These are phyloP conservation scores for Muntiacus muntjak DNA, from an alignment of 2,113 vertebrate genomes.

Conservation along the genomic window DNA sequence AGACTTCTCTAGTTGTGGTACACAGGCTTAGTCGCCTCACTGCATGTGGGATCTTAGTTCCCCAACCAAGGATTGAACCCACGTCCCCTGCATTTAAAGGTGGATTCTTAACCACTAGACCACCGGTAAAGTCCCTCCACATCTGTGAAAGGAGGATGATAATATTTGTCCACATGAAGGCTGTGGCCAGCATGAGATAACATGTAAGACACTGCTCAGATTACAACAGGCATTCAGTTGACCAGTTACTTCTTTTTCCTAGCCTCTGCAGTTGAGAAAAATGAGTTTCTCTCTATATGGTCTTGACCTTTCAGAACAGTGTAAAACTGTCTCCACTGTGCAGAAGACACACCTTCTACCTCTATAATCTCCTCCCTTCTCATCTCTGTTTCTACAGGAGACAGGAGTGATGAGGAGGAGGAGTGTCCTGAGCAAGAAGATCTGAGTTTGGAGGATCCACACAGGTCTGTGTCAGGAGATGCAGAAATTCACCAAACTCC, in stretches of 20 bases:
- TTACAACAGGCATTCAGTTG: neutral
- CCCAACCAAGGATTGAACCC: neutral
- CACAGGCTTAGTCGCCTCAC: neutral
- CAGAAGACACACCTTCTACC: neutral
- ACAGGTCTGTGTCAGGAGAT: constrained; percentile 19
- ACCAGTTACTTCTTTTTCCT: neutral
- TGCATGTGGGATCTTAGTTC: neutral
- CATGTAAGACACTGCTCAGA: neutral
- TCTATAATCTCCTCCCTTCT: neutral
- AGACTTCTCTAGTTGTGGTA: neutral
- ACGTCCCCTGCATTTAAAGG: neutral
- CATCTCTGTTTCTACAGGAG: constrained; percentile 34
- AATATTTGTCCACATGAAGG: neutral
- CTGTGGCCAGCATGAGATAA: neutral
- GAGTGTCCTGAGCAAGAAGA: constrained; percentile 44
- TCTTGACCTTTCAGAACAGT: neutral
- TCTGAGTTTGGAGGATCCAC: neutral
- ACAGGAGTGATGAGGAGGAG: constrained; percentile 59
- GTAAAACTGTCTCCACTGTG: neutral
- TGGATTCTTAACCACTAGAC: neutral
- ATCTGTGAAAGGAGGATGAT: neutral
- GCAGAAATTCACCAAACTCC: constrained; percentile 56
- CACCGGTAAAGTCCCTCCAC: neutral
- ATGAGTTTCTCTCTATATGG: neutral
- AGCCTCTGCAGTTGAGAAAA: neutral